Conservation (phyloP, 2,113 vertebrate species). For the Solea solea region DNA sequence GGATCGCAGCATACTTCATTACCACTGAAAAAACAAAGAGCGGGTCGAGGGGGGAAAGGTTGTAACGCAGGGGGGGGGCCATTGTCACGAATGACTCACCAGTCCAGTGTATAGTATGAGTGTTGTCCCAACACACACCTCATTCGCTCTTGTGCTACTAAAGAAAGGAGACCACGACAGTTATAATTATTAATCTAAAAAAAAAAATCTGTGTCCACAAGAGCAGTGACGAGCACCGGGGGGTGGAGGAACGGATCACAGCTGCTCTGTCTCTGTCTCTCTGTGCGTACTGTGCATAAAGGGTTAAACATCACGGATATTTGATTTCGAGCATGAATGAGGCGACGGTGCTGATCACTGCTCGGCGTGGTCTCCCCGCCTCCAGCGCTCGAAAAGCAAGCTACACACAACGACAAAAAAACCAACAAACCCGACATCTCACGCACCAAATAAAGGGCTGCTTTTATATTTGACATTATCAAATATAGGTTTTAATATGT, state of each 20-base stretch:
- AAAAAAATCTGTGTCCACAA: not conserved
- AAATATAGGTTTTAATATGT: constrained; percentile 74
- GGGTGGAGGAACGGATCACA: not conserved
- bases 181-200: too few relatives aligned
- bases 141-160: constrained; percentile 51
- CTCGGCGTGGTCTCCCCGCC: constrained; percentile 28
- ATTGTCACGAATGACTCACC: constrained; percentile 27
- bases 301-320: constrained; percentile 4
- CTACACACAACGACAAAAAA: constrained; percentile 38
- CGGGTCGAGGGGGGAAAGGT: constrained; percentile 33
- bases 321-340: not conserved
- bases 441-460: constrained; percentile 70
- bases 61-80: constrained; percentile 19
- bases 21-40: constrained; percentile 53
- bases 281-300: constrained; percentile 12
- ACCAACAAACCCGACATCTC: constrained; percentile 48
- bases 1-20: constrained; percentile 64
- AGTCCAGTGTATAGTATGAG: constrained; percentile 72
- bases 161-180: constrained; percentile 32
- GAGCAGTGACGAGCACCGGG: constrained; percentile 47
- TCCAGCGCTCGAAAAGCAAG: constrained; percentile 46
- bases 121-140: constrained; percentile 22
- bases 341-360: constrained; percentile 37
- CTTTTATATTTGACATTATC: constrained; percentile 75
- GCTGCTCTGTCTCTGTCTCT: not conserved